phyloP scores from a whole-genome alignment of 1,140 invertebrate genomes.

The Xylocopa sonorina region DNA sequence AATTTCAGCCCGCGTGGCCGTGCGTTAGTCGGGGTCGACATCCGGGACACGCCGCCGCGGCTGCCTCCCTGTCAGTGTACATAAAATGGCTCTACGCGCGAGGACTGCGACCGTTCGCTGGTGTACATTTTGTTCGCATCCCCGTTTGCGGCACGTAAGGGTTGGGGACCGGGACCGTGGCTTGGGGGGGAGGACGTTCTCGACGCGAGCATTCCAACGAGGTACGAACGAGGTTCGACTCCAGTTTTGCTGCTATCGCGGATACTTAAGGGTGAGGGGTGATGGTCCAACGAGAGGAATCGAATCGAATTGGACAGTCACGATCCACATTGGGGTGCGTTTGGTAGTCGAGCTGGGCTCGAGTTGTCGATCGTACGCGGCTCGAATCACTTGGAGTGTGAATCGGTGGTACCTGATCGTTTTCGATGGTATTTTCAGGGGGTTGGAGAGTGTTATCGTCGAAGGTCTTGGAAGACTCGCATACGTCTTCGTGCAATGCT shows the following conservation, averaged over 20 bases:
- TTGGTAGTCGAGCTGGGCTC: too few relatives aligned
- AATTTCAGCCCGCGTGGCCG: conserved; percentile 69
- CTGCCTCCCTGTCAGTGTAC: conserved; percentile 65
- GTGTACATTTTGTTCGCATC: conserved; percentile 75
- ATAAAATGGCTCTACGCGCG: conserved; percentile 22
- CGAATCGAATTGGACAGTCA: too few relatives aligned
- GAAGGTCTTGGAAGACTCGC: not conserved
- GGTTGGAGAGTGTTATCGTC: not conserved
- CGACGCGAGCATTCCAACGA: too few relatives aligned
- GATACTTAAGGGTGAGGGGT: too few relatives aligned
- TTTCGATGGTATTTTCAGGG: not conserved
- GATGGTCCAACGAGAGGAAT: too few relatives aligned
- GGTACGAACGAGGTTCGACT: too few relatives aligned
- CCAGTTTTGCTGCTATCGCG: too few relatives aligned
- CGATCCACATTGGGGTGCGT: too few relatives aligned
- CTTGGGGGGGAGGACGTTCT: conserved; percentile 4
- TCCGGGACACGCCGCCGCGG: conserved; percentile 25
- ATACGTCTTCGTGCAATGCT: not conserved
- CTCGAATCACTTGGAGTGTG: conserved; percentile 16
- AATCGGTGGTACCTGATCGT: not conserved
- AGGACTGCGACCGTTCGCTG: conserved; percentile 33
- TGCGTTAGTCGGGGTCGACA: conserved; percentile 20
- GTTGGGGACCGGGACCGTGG: conserved; percentile 37
- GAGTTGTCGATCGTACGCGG: too few relatives aligned
- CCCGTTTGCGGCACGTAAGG: not conserved